Conservation (phyloP, 2,113 vertebrate species). For the Cebidichthys violaceus region DNA sequence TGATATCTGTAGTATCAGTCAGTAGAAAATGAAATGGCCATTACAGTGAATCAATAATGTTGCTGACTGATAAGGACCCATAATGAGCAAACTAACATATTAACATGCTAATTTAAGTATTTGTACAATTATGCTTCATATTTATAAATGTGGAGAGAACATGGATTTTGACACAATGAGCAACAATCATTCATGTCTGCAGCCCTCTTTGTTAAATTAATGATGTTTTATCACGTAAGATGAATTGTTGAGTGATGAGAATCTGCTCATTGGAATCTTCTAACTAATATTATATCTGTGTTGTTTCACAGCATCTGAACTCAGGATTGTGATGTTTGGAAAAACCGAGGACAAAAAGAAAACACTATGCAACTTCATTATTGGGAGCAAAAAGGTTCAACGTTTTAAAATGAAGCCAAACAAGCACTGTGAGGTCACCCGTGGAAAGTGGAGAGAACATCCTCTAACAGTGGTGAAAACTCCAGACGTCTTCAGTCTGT, state of each 20-base stretch:
- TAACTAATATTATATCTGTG: not conserved
- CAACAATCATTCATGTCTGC: too few relatives aligned
- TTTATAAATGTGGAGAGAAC: too few relatives aligned
- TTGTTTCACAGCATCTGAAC: not conserved
- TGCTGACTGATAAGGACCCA: too few relatives aligned
- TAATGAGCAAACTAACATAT: too few relatives aligned
- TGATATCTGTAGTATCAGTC: too few relatives aligned
- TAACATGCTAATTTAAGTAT: too few relatives aligned
- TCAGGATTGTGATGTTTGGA: too few relatives aligned
- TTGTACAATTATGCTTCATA: too few relatives aligned
- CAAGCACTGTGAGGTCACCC: not conserved
- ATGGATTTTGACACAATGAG: too few relatives aligned
- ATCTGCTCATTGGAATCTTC: not conserved
- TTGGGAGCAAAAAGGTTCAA: not conserved
- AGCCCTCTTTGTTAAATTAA: not conserved
- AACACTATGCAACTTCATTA: not conserved
- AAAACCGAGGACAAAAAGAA: not conserved
- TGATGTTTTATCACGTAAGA: not conserved
- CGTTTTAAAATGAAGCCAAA: accelerated
- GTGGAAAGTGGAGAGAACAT: not conserved
- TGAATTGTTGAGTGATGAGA: too few relatives aligned
- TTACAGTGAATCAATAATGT: too few relatives aligned
- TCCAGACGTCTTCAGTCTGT: not conserved
- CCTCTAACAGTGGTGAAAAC: not conserved
- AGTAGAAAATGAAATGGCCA: too few relatives aligned